Percentiles rank a stretch among this genome's conserved stretches.
phyloP scores from a whole-genome alignment of 1,140 invertebrate species.

The Camponotus pennsylvanicus region DNA sequence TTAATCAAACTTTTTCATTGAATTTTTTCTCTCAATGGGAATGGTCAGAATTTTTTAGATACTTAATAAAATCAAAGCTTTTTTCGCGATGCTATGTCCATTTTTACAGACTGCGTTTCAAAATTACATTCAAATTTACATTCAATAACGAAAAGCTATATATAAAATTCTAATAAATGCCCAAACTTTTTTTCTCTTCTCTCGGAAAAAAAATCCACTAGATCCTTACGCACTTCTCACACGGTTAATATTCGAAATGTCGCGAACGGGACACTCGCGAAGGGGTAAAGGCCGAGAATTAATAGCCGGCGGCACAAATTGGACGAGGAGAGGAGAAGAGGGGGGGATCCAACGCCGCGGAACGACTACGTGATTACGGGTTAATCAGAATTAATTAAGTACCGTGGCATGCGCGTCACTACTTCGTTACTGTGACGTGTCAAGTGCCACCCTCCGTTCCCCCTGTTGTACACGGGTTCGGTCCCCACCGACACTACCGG shows the following conservation, averaged over 20 bases:
- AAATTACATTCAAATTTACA: not conserved
- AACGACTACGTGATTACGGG: constrained; percentile 85
- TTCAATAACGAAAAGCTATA: not conserved
- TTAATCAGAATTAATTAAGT: constrained; percentile 87
- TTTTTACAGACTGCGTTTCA: not conserved
- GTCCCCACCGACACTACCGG: constrained; percentile 58
- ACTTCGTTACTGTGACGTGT: constrained; percentile 86
- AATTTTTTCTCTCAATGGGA: not conserved
- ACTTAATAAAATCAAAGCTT: not conserved
- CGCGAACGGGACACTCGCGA: constrained; percentile 53
- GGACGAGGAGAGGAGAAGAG: constrained; percentile 75
- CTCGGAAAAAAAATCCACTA: not conserved
- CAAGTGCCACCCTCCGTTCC: constrained; percentile 77
- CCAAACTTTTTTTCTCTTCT: not conserved
- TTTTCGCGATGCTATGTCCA: not conserved
- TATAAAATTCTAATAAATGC: not conserved
- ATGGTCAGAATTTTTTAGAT: not conserved
- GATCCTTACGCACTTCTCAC: not conserved
- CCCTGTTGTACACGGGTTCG: constrained; percentile 67
- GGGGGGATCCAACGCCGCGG: constrained; percentile 79
- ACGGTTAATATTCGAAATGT: constrained; percentile 63
- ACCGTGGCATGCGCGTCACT: constrained; percentile 84
- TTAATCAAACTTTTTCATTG: constrained; percentile 10
- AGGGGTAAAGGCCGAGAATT: constrained; percentile 77
- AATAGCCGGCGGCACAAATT: constrained; percentile 85